These are phyloP conservation scores for Psittacula derbiana DNA, from an alignment of 2,797 vertebrate genomes.

Conservation along the genomic window DNA sequence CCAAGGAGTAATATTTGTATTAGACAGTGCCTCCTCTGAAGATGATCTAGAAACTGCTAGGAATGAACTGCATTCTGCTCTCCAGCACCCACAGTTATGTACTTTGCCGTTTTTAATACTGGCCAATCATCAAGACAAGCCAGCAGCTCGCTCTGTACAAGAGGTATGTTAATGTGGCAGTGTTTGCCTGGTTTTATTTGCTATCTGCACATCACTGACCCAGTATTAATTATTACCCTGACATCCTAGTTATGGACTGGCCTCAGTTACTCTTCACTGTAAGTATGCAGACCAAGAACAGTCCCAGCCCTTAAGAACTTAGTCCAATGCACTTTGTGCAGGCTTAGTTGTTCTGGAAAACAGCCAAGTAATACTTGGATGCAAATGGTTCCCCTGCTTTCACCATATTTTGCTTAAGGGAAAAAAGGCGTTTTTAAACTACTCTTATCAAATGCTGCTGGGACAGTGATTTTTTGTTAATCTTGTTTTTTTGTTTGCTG, in stretches of 20 bases:
- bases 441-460: background rate
- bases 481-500: background rate
- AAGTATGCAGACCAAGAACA: background rate
- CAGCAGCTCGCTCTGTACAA: slow-evolving; percentile 90
- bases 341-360: background rate
- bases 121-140: slow-evolving; percentile 98
- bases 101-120: slow-evolving; percentile 98
- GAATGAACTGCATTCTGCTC: slow-evolving; percentile 94
- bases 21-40: slow-evolving; percentile 95
- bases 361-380: background rate
- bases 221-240: background rate
- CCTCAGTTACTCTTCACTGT: background rate
- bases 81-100: slow-evolving; percentile 98
- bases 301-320: background rate
- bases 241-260: background rate
- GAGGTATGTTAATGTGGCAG: slow-evolving; percentile 82
- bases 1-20: slow-evolving; percentile 95
- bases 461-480: background rate
- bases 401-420: background rate
- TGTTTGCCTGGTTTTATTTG: background rate
- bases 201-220: background rate
- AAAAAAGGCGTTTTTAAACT: background rate
- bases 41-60: slow-evolving; percentile 94
- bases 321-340: background rate
- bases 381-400: background rate